A percentile compares a stretch with the other conserved stretches of the same genome.
Conservation (phyloP, 2,797 vertebrate species). For the Buceros bicornis region DNA sequence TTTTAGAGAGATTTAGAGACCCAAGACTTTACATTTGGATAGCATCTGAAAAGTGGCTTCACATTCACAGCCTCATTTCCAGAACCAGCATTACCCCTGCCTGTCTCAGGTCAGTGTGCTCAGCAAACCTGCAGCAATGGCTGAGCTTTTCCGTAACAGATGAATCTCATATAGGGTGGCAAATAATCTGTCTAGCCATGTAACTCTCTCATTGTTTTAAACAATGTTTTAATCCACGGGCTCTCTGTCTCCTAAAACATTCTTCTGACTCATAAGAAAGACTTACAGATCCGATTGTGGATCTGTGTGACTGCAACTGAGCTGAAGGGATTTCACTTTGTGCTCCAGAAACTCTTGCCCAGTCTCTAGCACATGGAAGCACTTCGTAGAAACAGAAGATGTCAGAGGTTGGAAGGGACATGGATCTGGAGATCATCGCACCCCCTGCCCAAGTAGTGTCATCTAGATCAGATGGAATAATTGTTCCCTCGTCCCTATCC, state of each 20-base stretch:
- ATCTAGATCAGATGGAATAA: not conserved
- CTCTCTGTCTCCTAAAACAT: not conserved
- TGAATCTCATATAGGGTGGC: not conserved
- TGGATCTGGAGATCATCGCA: not conserved
- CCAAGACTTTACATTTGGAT: not conserved
- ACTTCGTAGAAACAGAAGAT: not conserved
- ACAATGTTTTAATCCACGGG: not conserved
- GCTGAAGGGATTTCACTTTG: not conserved
- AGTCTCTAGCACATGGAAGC: not conserved
- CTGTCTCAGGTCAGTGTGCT: not conserved
- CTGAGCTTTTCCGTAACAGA: fast-evolving
- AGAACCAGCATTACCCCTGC: not conserved
- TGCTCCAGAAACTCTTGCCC: not conserved
- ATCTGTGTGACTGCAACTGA: not conserved
- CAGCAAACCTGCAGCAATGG: not conserved
- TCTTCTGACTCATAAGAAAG: not conserved
- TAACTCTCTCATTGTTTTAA: not conserved
- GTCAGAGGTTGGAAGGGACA: not conserved
- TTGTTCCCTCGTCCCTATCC: not conserved
- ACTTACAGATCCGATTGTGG: not conserved
- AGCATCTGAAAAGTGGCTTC: not conserved
- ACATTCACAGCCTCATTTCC: not conserved
- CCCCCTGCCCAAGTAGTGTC: fast-evolving
- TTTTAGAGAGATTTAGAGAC: not conserved
- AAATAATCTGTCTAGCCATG: not conserved